Base-by-base conservation (phyloP, 2,797 vertebrate genomes). In the Halcyon chelicuti region DNA sequence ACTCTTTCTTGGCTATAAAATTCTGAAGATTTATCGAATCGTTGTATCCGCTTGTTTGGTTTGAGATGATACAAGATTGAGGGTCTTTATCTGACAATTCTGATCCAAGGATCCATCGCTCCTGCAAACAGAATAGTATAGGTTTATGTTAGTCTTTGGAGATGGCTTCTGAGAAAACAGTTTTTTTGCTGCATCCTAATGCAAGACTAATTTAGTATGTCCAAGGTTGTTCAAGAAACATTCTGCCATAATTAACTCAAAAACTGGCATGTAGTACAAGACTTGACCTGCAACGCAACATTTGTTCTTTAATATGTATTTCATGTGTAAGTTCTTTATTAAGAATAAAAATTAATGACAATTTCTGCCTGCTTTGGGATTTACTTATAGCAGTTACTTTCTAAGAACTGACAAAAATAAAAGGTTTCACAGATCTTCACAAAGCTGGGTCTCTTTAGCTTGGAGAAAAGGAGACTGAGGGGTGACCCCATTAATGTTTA, bases 281-380 rank as follows among this genome's bases (percentile, higher is more conserved):
- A 57, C 18, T 28, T 61, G 31, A 57, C n/a, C 16, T 71, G 37
- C 51, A 67, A 23, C 0, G 0, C 47, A 46, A 5, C 4, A 2
- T 90, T 61, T 84, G 31, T 44, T 75, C 47, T 79, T 82, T 18
- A 54, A 14, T 19, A 31, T 26, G 6, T 76, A 29, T 55, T 93
- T 83, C 10, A 52, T 15, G 7, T 42, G 4, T 21, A 49, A 67
- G 13, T 52, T 37, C 29, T 13, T 72, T 72, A 58, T 35, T 51
- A 68, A 58, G 19, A 79, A 72, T 35, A 12, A 46, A 62, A 62
- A 40, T 13, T 13, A 31, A 13, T 28, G 1, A 47, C 0, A 2
- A 20, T 74, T 80, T 74, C 46, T 57, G 46, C 14, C 19, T 63
- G 8, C 31, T 88, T 68, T 65, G 22, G 15, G 7, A 61, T 52